Conservation (phyloP, 2,888 invertebrate genomes). For the Leucoptera coffeella region DNA sequence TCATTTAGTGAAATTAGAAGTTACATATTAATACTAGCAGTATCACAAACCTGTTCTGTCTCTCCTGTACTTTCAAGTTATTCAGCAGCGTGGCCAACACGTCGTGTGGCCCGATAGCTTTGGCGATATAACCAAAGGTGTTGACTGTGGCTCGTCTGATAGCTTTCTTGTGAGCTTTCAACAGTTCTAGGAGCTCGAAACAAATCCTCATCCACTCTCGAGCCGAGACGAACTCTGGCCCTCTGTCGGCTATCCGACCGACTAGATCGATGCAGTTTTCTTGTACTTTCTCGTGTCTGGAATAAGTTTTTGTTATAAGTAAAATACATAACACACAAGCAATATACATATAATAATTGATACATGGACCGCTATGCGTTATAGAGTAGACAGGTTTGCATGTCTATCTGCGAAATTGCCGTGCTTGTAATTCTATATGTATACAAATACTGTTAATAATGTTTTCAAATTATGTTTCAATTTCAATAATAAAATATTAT, state of each 20-base stretch:
- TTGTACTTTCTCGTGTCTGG: slow-evolving; percentile 91
- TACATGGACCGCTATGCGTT: too few relatives aligned
- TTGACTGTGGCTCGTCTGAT: slow-evolving; percentile 98
- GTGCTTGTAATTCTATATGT: too few relatives aligned
- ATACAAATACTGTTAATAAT: too few relatives aligned
- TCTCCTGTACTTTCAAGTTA: slow-evolving; percentile 97
- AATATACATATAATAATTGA: too few relatives aligned
- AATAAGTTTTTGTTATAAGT: too few relatives aligned
- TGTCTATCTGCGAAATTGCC: too few relatives aligned
- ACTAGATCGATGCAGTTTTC: slow-evolving; percentile 99
- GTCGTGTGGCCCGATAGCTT: slow-evolving; percentile 98
- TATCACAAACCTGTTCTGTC: slow-evolving; percentile 93
- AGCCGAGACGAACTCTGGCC: slow-evolving; percentile 97
- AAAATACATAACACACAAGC: too few relatives aligned
- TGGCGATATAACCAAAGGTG: slow-evolving; percentile 99
- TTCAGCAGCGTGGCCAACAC: slow-evolving; percentile 96
- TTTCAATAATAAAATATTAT: slow-evolving; percentile 1
- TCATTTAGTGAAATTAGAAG: too few relatives aligned
- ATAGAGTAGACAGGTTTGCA: too few relatives aligned
- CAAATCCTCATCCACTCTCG: slow-evolving; percentile 99
- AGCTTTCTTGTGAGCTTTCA: slow-evolving; percentile 99
- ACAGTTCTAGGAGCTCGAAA: slow-evolving; percentile 90
- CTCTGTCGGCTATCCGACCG: slow-evolving; percentile 96
- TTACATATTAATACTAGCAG: too few relatives aligned
- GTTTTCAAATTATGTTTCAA: too few relatives aligned